Conservation (phyloP, 2,797 vertebrate species). For the Taenioides sp. region DNA sequence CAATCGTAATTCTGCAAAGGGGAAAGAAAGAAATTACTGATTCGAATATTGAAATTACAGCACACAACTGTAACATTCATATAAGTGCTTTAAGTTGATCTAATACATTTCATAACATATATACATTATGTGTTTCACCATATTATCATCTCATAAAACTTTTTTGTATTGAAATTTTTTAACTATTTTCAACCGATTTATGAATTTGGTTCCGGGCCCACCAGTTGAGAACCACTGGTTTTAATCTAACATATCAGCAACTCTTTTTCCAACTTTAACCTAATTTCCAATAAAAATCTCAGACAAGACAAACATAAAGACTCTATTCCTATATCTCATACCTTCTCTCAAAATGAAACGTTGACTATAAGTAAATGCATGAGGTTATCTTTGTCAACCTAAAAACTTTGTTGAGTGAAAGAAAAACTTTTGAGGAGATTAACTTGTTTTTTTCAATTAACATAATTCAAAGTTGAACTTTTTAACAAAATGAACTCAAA, state of each 20-base stretch:
- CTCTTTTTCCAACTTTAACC: slow-evolving; percentile 52
- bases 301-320: slow-evolving; percentile 29
- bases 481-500: too few species aligned
- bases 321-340: slow-evolving; percentile 23
- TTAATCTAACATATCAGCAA: slow-evolving; percentile 40
- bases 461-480: neutral
- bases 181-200: neutral
- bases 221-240: slow-evolving; percentile 12
- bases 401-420: neutral
- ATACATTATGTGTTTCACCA: neutral
- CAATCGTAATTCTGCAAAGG: neutral
- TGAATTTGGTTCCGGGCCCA: neutral
- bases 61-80: neutral
- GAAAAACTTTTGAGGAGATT: neutral
- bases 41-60: neutral
- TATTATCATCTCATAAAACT: neutral
- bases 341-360: neutral
- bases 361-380: slow-evolving; percentile 1
- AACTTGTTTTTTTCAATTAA: neutral
- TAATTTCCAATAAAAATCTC: slow-evolving; percentile 43
- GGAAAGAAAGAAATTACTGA: neutral
- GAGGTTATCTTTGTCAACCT: neutral
- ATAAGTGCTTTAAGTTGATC: slow-evolving; percentile 1
- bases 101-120: neutral
- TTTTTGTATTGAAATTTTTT: neutral